Evolutionary conservation across 2,797 vertebrate species (phyloP), one percentile per base, ranked within the genome.

Genomic region (Hemitrygon akajei): DNA sequence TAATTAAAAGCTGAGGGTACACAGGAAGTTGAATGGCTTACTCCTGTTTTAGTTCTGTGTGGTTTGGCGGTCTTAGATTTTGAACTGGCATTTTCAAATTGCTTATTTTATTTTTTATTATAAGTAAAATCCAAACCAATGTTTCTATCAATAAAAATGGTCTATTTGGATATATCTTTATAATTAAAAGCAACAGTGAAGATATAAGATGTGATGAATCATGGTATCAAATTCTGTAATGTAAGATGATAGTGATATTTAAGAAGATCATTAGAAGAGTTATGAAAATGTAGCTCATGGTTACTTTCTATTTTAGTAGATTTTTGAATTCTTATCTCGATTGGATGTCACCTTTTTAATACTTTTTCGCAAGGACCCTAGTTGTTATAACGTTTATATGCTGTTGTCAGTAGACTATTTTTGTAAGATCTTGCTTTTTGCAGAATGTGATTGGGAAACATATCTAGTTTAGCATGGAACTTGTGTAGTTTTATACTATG

Each of bases 221-320:
- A 47, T 71, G 71, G 11, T 9, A 22, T 91, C 66, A 73, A 34
- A 91, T 73, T 91, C 20, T 69, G 11, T 47, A 37, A 34, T 47
- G 10, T 92, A 92, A 73, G 37, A 86, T 91, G 87, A 91, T 63
- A 91, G 34, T 91, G 89, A 91, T 27, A 91, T 73, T 91, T 73
- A 91, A 71, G 63, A 69, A 91, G 66, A 91, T 37, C 34, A 91
- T 25, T 27, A 66, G 37, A 71, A 71, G n/a, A 91, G 66, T 40
- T 71, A 37, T 34, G 47, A 27, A 40, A 92, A 73, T 92, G 66
- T 11, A 75, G 25, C 10, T 73, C 56, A 87, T 37, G 37, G 25
- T 91, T 75, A 73, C 34, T 10, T 73, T 73, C 69, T 73, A 40
- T n/a, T 63, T 87, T n/a, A 18, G 84, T 63, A 34, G 27, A 11